Evolutionary conservation across 2,888 invertebrate genomes (phyloP).

Genomic region (Boloria selene): DNA sequence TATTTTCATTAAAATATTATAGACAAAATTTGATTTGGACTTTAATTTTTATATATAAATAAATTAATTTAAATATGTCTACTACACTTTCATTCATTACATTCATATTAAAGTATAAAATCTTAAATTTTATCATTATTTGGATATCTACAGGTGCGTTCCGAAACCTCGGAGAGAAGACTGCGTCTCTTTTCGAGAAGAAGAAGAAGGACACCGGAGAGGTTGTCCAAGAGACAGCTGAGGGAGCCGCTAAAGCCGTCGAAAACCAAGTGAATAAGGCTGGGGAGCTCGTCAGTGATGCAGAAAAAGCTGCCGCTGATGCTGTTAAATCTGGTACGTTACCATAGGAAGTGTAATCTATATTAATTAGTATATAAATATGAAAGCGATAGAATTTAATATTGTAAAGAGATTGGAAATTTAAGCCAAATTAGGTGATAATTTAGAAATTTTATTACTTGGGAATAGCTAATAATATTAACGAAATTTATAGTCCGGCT

Average conservation of each 20-base stretch:
- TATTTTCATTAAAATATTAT: too few relatives aligned
- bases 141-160: slow-evolving; percentile 79
- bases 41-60: too few relatives aligned
- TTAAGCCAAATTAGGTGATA: neutral
- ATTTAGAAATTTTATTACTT: too few relatives aligned
- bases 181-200: slow-evolving; percentile 86
- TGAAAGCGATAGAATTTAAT: neutral
- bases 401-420: neutral
- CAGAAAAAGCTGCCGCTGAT: slow-evolving; percentile 79
- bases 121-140: neutral
- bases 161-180: slow-evolving; percentile 87
- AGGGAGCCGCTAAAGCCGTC: slow-evolving; percentile 83
- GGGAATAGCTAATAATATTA: too few relatives aligned
- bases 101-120: too few relatives aligned
- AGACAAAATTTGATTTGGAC: too few relatives aligned
- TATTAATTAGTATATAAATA: neutral
- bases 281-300: slow-evolving; percentile 82
- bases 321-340: slow-evolving; percentile 70
- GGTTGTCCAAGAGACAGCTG: slow-evolving; percentile 83
- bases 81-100: too few relatives aligned
- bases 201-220: slow-evolving; percentile 88
- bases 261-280: slow-evolving; percentile 85
- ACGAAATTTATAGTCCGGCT: too few relatives aligned
- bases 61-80: too few relatives aligned
- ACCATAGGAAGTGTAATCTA: neutral